A percentile compares a stretch with the other conserved stretches of the same genome.
phyloP scores from a whole-genome alignment of 2,888 invertebrate genomes.

The Caenorhabditis plicata region DNA sequence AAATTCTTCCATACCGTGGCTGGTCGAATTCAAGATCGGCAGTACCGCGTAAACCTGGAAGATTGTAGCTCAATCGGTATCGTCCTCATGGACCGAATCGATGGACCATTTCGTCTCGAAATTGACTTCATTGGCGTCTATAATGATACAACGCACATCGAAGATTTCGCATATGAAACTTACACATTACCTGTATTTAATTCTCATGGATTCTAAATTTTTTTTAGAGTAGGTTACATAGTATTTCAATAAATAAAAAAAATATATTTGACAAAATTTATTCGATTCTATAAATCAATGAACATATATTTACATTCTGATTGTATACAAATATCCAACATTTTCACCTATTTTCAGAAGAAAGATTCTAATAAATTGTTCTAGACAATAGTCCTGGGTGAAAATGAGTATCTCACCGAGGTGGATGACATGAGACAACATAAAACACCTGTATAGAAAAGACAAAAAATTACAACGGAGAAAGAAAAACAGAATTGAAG shows the following conservation, averaged over 20 bases:
- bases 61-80: slow-evolving; percentile 77
- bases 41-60: slow-evolving; percentile 43
- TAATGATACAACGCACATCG: slow-evolving; percentile 78
- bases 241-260: slow-evolving; percentile 14
- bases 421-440: no score
- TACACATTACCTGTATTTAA: slow-evolving; percentile 72
- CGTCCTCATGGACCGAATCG: slow-evolving; percentile 78
- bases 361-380: no score
- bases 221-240: slow-evolving; percentile 6
- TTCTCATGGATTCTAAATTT: slow-evolving; percentile 46
- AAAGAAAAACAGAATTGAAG: slow-evolving; percentile 5
- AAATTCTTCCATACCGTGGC: slow-evolving; percentile 60
- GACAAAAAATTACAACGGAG: no score
- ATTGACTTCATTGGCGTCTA: slow-evolving; percentile 88
- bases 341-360: no score
- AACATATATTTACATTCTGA: no score
- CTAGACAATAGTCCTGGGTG: slow-evolving; percentile 16
- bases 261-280: slow-evolving; percentile 17
- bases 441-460: no score
- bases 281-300: no score
- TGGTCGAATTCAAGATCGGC: slow-evolving; percentile 62
- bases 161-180: slow-evolving; percentile 91
- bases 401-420: slow-evolving; percentile 11
- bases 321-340: no score
- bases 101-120: slow-evolving; percentile 85